Evolutionary conservation across 2,113 vertebrate genomes (phyloP).

Genomic region (Crotalus horridus): DNA sequence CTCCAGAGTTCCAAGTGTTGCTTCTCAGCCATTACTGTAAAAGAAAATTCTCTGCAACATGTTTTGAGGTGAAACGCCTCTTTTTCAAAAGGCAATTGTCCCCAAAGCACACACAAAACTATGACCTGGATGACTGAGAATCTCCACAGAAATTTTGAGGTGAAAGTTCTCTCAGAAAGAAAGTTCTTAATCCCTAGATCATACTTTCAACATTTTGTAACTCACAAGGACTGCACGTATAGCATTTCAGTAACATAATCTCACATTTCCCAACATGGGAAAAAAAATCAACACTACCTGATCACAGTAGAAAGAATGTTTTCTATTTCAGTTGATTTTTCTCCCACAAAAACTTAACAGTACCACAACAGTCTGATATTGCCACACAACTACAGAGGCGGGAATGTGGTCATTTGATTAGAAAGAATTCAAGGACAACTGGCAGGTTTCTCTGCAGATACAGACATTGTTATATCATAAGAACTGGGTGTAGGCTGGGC

Average conservation of each 20-base stretch:
- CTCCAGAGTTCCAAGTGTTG: neutral
- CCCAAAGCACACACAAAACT: too few relatives aligned
- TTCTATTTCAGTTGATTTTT: slow-evolving; percentile 55
- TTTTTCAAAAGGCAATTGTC: neutral
- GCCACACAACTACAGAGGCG: neutral
- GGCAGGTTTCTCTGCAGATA: neutral
- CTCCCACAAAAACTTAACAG: slow-evolving; percentile 47
- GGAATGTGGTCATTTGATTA: neutral
- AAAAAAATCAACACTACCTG: slow-evolving; percentile 39
- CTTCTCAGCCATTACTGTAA: neutral
- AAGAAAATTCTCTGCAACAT: neutral
- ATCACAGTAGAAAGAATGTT: slow-evolving; percentile 23
- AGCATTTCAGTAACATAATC: slow-evolving; percentile 46
- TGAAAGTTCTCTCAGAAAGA: slow-evolving; percentile 1
- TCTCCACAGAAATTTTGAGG: neutral
- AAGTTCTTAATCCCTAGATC: slow-evolving; percentile 12
- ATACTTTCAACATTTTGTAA: slow-evolving; percentile 43
- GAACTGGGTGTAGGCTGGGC: neutral
- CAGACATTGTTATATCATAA: neutral
- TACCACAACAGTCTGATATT: neutral
- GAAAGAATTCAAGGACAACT: neutral
- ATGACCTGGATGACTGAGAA: neutral
- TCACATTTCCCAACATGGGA: slow-evolving; percentile 37
- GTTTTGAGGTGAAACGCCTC: neutral
- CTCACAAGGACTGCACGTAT: slow-evolving; percentile 45